Conservation (phyloP, 1,140 invertebrate genomes). For the Leptonema lineaticorne region DNA sequence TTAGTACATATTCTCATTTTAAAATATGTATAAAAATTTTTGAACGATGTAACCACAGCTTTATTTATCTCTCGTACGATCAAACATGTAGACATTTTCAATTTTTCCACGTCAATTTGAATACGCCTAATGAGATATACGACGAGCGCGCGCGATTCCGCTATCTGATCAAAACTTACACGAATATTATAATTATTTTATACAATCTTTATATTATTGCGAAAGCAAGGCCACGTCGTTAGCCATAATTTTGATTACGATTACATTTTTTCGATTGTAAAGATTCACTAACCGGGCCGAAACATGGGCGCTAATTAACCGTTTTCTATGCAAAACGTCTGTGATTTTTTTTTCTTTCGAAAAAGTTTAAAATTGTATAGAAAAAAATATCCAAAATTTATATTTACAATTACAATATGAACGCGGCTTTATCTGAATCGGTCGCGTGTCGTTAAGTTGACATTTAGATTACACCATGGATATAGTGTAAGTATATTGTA, state of each 20-base stretch:
- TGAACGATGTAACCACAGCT: not conserved
- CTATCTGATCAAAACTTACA: too few species aligned
- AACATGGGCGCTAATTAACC: slow-evolving; percentile 4
- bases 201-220: not conserved
- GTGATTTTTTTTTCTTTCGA: not conserved
- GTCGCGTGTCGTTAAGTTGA: slow-evolving; percentile 36
- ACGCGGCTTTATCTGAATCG: slow-evolving; percentile 2
- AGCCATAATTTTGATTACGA: not conserved
- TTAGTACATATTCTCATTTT: too few species aligned
- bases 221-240: not conserved
- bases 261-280: not conserved
- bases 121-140: slow-evolving; percentile 7
- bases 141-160: not conserved
- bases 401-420: not conserved
- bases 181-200: too few species aligned
- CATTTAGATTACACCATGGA: slow-evolving; percentile 30
- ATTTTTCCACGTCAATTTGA: slow-evolving; percentile 8
- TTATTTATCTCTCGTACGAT: slow-evolving; percentile 1
- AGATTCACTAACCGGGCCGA: not conserved
- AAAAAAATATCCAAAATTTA: not conserved
- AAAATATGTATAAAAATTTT: too few species aligned
- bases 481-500: not conserved
- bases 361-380: too few species aligned
- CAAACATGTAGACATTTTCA: slow-evolving; percentile 3
- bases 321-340: not conserved